These are phyloP conservation scores for Osmerus mordax DNA, from an alignment of 2,113 vertebrate genomes.

Conservation along the genomic window DNA sequence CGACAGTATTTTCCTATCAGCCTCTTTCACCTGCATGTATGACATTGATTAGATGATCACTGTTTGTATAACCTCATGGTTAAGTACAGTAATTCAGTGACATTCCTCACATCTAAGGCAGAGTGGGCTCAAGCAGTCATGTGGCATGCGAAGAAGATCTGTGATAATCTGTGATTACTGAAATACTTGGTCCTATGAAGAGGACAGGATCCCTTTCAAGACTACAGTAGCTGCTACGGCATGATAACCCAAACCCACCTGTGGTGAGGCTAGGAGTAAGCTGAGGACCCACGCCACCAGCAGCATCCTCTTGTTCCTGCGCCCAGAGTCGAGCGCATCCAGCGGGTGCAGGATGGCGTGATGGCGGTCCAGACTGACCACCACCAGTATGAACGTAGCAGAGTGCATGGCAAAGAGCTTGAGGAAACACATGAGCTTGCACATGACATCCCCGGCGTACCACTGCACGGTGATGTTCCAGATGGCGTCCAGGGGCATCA, in stretches of 20 bases:
- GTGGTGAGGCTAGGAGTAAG: constrained; percentile 68
- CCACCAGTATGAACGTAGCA: constrained; percentile 70
- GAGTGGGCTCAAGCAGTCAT: too few species aligned
- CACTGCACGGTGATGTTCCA: constrained; percentile 79
- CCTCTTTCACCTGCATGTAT: too few species aligned
- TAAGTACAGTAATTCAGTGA: too few species aligned
- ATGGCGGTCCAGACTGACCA: constrained; percentile 75
- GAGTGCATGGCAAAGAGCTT: constrained; percentile 76
- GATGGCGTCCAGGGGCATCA: constrained; percentile 74
- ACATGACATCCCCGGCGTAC: constrained; percentile 64
- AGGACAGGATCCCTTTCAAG: too few species aligned
- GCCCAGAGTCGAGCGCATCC: constrained; percentile 60
- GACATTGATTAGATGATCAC: too few species aligned
- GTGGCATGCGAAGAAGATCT: too few species aligned
- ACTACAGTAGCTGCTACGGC: too few species aligned
- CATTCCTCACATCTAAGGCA: too few species aligned
- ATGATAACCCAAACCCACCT: constrained; percentile 49
- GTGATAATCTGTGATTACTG: neutral
- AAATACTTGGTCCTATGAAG: neutral
- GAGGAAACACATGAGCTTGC: constrained; percentile 73
- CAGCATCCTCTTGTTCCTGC: constrained; percentile 68
- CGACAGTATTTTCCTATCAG: too few species aligned
- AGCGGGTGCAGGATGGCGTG: constrained; percentile 72
- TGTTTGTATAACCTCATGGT: too few species aligned
- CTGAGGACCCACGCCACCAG: constrained; percentile 69